Evolutionary conservation across 2,797 vertebrate species (phyloP).

Genomic region (Prunella strophiata): DNA sequence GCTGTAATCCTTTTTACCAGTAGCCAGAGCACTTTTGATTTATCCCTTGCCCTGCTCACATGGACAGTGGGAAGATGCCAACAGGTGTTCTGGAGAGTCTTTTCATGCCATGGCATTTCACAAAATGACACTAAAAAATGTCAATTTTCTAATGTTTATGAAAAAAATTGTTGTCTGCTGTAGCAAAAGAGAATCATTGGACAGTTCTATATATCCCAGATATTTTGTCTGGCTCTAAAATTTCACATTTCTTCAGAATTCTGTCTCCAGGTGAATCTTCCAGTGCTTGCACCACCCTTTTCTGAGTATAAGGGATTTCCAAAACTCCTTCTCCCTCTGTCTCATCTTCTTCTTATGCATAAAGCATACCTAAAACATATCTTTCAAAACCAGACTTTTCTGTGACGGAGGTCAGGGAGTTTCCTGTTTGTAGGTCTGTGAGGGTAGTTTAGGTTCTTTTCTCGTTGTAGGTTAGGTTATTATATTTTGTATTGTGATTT

Average conservation of each 20-base stretch:
- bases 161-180: not conserved
- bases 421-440: too few species aligned
- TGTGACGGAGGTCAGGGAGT: too few species aligned
- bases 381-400: not conserved
- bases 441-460: too few species aligned
- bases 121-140: not conserved
- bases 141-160: not conserved
- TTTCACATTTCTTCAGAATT: not conserved
- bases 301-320: not conserved
- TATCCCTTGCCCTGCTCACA: not conserved
- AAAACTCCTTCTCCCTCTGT: not conserved
- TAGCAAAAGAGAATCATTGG: not conserved
- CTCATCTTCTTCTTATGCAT: accelerated
- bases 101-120: not conserved
- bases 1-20: not conserved
- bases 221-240: not conserved
- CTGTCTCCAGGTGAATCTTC: not conserved
- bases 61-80: not conserved
- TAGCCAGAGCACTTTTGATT: not conserved
- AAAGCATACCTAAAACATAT: not conserved
- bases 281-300: accelerated
- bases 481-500: too few species aligned
- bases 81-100: not conserved
- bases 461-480: too few species aligned
- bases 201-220: not conserved